phyloP scores from a whole-genome alignment of 2,113 vertebrate genomes.

The Leucosticte australis region DNA sequence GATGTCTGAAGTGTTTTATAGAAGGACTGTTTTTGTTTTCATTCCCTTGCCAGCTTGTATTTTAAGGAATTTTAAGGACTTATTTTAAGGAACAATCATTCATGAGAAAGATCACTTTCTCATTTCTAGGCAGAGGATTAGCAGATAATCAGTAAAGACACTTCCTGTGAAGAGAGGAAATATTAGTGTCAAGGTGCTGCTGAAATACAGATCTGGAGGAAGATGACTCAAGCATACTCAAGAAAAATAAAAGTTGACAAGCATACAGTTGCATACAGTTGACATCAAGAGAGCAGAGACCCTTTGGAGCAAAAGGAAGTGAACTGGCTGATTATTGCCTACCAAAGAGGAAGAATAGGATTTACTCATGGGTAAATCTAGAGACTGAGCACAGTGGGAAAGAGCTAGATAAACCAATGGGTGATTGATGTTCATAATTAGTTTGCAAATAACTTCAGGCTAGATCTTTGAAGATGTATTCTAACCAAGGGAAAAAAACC shows the following conservation, averaged over 20 bases:
- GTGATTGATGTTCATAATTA: background rate
- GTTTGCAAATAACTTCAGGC: background rate
- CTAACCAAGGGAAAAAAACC: background rate
- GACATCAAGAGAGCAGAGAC: background rate
- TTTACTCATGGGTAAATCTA: background rate
- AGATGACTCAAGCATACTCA: fast-evolving
- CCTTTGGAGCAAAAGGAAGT: background rate
- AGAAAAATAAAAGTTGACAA: background rate
- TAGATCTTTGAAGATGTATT: background rate
- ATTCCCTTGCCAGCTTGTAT: background rate
- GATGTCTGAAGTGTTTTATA: background rate
- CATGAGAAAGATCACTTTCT: background rate
- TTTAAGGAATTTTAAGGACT: background rate
- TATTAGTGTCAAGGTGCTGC: background rate
- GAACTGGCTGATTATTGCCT: background rate
- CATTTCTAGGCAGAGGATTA: background rate
- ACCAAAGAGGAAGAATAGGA: background rate
- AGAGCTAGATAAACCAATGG: background rate
- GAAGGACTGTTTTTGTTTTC: background rate
- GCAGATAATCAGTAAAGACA: background rate
- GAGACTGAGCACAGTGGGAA: background rate
- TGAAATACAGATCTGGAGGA: background rate
- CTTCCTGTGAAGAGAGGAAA: background rate
- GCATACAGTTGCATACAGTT: background rate
- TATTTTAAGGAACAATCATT: background rate